These are phyloP conservation scores for Pristis pectinata DNA, from an alignment of 2,797 vertebrate genomes.

Conservation along the genomic window DNA sequence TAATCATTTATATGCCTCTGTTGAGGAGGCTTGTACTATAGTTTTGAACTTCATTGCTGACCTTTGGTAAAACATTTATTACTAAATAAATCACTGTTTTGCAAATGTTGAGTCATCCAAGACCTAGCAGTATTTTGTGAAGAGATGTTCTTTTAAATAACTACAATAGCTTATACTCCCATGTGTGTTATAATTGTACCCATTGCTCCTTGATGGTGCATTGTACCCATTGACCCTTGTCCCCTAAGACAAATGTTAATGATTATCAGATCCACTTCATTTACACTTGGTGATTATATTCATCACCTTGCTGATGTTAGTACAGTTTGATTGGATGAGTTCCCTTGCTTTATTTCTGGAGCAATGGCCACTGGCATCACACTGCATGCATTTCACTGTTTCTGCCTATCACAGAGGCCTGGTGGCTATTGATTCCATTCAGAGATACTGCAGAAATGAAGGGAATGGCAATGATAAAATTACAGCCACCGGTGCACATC, in stretches of 20 bases:
- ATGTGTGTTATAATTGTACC: background rate
- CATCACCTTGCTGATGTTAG: background rate
- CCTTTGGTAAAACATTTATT: background rate
- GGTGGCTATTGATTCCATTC: background rate
- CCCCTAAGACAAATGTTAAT: background rate
- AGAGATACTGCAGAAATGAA: background rate
- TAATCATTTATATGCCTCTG: background rate
- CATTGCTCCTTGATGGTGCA: background rate
- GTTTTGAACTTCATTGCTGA: background rate
- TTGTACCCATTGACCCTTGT: background rate
- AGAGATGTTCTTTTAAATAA: background rate
- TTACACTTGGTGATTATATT: background rate
- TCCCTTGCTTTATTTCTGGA: background rate
- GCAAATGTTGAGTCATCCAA: background rate
- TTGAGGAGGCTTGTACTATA: background rate
- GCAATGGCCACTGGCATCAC: background rate
- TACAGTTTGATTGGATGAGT: background rate
- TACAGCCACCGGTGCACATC: too few relatives aligned
- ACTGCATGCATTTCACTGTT: background rate
- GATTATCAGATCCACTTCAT: background rate
- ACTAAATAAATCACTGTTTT: background rate
- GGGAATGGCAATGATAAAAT: background rate
- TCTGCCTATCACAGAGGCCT: background rate
- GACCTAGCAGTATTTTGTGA: background rate
- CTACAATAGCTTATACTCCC: background rate